Evolutionary conservation across 2,797 vertebrate genomes (phyloP), one percentile per base, ranked within the genome.

Genomic region (Eurystomus glaucurus): DNA sequence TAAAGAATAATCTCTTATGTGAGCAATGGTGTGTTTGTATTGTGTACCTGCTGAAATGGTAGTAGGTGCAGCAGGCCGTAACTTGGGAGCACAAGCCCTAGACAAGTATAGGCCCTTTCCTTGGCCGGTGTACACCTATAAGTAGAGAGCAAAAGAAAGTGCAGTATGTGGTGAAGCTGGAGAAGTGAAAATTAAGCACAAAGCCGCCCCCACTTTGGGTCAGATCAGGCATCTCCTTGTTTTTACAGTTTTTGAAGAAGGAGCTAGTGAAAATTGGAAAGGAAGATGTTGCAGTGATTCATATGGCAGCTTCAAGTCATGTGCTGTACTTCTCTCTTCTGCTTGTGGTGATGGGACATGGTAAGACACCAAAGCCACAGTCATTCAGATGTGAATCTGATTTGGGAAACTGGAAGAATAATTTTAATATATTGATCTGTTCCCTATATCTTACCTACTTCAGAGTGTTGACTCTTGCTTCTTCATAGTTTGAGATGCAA

Each of bases 271-370:
- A 88, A 77, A 28, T 5, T 19, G 9, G 16, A 54, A 72, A 69
- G 5, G 7, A 84, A 55, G 31, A 14, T 11, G 7, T 35, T 62
- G n/a, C 8, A 5, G 6, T 2, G 2, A 51, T 82, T 72, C 2
- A 6, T 41, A 17, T 29, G n/a, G 29, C 20, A 62, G 19, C 16
- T 45, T 21, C 31, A 71, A 78, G 23, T 23, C 10, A 6, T 50
- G 41, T 6, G 6, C 4, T 65, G 7, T 3, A 10, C 1, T 0
- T 0, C 5, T 43, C 3, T 55, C 25, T 72, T 20, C 46, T 52
- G 7, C 13, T 20, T 45, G 5, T 28, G 21, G 19, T 29, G 21
- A 9, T 22, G 48, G 60, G 82, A 51, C 19, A 33, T 55, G 19
- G 16, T 65, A 57, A 58, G 19, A 57, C 6, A 25, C 17, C 20